These are phyloP conservation scores for Electrophaes corylata DNA, from an alignment of 2,888 invertebrate genomes.

Conservation along the genomic window DNA sequence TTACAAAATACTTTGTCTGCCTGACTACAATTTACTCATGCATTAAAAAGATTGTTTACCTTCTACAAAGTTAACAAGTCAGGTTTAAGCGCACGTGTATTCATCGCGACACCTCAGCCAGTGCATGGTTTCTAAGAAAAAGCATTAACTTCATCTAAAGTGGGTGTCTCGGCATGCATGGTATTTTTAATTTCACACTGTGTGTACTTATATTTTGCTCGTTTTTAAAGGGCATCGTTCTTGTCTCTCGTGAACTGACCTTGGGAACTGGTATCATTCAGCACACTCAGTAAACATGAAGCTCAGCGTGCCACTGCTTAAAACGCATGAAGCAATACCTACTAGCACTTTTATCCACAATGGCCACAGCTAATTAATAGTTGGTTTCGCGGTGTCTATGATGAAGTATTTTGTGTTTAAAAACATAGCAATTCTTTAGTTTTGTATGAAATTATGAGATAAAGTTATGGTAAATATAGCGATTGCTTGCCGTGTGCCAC, in stretches of 20 bases:
- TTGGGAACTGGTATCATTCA: slow-evolving; percentile 51
- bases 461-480: slow-evolving; percentile 24
- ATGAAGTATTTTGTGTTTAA: slow-evolving; percentile 24
- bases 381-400: slow-evolving; percentile 26
- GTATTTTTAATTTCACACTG: slow-evolving; percentile 55
- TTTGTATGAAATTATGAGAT: slow-evolving; percentile 14
- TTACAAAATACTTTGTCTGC: slow-evolving; percentile 20
- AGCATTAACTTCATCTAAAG: slow-evolving; percentile 34
- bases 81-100: slow-evolving; percentile 45
- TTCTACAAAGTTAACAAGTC: slow-evolving; percentile 46
- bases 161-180: slow-evolving; percentile 40
- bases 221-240: slow-evolving; percentile 56
- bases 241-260: slow-evolving; percentile 55
- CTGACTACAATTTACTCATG: slow-evolving; percentile 41
- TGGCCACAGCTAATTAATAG: slow-evolving; percentile 32
- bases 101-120: slow-evolving; percentile 45
- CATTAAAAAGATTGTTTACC: slow-evolving; percentile 42
- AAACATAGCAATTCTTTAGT: slow-evolving; percentile 28
- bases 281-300: slow-evolving; percentile 31
- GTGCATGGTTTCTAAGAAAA: slow-evolving; percentile 45
- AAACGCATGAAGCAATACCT: slow-evolving; percentile 35
- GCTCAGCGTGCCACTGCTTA: slow-evolving; percentile 31
- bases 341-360: slow-evolving; percentile 27
- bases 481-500: slow-evolving; percentile 35
- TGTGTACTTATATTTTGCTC: slow-evolving; percentile 58